A percentile compares a stretch with the other conserved stretches of the same genome.
These are phyloP conservation scores for Branchipolynoe longqiensis DNA, from an alignment of 2,888 invertebrate species.

Conservation along the genomic window DNA sequence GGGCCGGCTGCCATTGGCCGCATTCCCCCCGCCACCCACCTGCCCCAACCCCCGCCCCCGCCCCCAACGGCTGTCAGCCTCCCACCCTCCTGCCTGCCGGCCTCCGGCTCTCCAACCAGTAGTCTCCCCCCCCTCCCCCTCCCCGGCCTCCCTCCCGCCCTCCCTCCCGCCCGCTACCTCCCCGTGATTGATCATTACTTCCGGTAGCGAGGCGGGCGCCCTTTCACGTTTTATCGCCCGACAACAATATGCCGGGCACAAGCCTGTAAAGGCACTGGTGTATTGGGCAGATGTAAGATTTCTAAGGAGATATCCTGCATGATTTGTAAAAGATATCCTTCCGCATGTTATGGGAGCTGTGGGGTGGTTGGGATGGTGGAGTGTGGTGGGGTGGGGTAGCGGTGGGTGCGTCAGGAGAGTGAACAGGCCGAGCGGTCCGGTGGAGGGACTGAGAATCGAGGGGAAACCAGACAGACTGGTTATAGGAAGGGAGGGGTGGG, in stretches of 20 bases:
- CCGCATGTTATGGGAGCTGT: constrained; percentile 17
- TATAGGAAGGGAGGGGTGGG: background rate
- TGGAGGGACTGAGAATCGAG: background rate
- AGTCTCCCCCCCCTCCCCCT: no score
- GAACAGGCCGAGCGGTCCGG: no score
- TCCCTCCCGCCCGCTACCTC: no score
- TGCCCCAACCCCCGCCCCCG: no score
- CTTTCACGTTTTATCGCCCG: constrained; percentile 57
- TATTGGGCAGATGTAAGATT: constrained; percentile 53
- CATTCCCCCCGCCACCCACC: no score
- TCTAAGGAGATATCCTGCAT: constrained; percentile 51
- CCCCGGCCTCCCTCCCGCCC: no score
- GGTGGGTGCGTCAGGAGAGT: no score
- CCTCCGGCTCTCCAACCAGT: no score
- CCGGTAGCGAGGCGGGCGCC: constrained; percentile 4
- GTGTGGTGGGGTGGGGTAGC: background rate
- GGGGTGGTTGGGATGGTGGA: constrained; percentile 13
- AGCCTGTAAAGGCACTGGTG: constrained; percentile 16
- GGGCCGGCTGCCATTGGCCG: constrained; percentile 48
- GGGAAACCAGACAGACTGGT: background rate
- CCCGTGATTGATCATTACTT: constrained; percentile 56
- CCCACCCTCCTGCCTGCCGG: no score
- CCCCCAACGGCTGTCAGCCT: no score
- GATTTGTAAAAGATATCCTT: constrained; percentile 57
- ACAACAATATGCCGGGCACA: constrained; percentile 42